Evolutionary conservation across 2,113 vertebrate species (phyloP), one percentile per base, ranked within the genome.

Genomic region (Suncus etruscus): DNA sequence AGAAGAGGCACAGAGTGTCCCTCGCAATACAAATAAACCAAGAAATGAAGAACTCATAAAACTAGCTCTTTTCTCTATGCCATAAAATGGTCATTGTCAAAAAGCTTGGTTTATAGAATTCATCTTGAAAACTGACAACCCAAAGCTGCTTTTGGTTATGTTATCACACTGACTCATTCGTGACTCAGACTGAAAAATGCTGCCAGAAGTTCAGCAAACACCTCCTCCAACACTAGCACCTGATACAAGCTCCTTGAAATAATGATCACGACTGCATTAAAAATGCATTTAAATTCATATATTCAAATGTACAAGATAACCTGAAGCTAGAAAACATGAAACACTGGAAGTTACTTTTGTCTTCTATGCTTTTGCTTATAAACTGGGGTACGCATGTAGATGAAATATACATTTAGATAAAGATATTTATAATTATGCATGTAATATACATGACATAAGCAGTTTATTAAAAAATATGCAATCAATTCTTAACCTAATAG

Each of bases 121-220:
- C 88, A 84, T 74, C 77, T 78, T 87, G 39, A 61, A 82, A 89
- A 80, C 3, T 82, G 91, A 82, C 84, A 93, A 47, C 27, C 18
- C n/a, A 25, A 69, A 47, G n/a, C 31, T 54, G 45, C 47, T 63
- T 39, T 92, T 84, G 29, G 39, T 11, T 68, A 12, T 73, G 31
- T n/a, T 50, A 84, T 86, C 81, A 80, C 79, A 94, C 86, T 94
- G 94, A 95, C 47, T 95, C 88, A 94, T 39, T 39, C 7, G 1
- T 88, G 92, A 91, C 66, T 94, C 87, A 93, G 80, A 72, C 14
- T 7, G 25, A 83, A 51, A 77, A 20, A 78, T 5, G 83, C 54
- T 31, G 73, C 72, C 72, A 18, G 1, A 0, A 31, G 25, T 68
- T 88, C 68, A 69, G 48, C 66, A 84, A 79, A 85, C 11, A 87